These are phyloP conservation scores for Phataginus tricuspis DNA, from an alignment of 2,797 vertebrate genomes.

Conservation along the genomic window DNA sequence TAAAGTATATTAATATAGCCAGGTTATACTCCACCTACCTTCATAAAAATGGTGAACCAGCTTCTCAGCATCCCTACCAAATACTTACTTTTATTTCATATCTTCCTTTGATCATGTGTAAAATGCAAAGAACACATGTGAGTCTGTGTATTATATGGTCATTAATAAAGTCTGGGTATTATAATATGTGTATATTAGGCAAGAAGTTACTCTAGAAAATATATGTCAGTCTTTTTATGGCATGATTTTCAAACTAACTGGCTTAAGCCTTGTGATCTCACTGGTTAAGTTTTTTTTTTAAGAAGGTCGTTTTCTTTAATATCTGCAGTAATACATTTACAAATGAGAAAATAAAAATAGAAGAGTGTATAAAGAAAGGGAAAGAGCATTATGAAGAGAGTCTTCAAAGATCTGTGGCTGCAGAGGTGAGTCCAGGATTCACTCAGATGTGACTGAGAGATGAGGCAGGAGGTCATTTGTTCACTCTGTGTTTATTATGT, in stretches of 20 bases:
- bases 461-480: background rate
- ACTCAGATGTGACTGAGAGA: too few relatives aligned
- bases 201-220: background rate
- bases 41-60: background rate
- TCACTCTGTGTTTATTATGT: background rate
- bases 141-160: too few relatives aligned
- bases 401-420: conserved; percentile 86
- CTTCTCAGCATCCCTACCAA: background rate
- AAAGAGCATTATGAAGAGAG: conserved; percentile 77
- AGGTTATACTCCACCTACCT: background rate
- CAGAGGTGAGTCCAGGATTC: conserved; percentile 88
- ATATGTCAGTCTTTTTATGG: background rate
- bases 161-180: background rate
- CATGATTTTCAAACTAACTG: background rate
- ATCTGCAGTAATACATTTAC: conserved; percentile 89
- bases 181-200: accelerated
- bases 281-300: background rate
- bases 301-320: conserved; percentile 1
- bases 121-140: background rate
- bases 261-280: background rate
- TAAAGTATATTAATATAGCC: background rate
- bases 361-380: conserved; percentile 89
- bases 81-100: background rate
- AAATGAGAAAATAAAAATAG: conserved; percentile 89
- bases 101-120: background rate